phyloP scores from a whole-genome alignment of 2,797 vertebrate genomes.

The Pipistrellus pygmaeus region DNA sequence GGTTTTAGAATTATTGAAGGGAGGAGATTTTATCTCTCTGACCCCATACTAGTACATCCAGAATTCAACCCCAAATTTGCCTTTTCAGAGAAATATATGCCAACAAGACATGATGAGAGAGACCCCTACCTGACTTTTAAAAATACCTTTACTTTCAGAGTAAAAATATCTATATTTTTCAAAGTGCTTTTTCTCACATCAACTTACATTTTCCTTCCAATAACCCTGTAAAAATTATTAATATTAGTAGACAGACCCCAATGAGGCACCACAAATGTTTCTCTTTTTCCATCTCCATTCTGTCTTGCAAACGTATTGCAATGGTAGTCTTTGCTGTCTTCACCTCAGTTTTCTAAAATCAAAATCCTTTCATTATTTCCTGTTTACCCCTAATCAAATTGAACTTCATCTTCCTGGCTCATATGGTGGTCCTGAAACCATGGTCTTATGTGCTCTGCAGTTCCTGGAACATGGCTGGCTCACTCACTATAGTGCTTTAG shows the following conservation, averaged over 20 bases:
- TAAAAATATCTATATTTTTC: not conserved
- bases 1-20: conserved; percentile 1
- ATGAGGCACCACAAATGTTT: not conserved
- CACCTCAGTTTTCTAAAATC: conserved; percentile 20
- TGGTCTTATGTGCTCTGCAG: not conserved
- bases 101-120: conserved; percentile 13
- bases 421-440: not conserved
- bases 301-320: not conserved
- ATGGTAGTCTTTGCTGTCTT: conserved; percentile 12
- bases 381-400: not conserved
- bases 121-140: not conserved
- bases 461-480: not conserved
- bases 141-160: conserved; percentile 16
- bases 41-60: not conserved
- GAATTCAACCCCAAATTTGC: conserved; percentile 25
- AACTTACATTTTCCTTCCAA: not conserved
- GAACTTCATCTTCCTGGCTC: not conserved
- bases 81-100: conserved; percentile 23
- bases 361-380: not conserved
- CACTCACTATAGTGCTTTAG: not conserved
- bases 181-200: not conserved
- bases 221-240: not conserved
- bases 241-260: not conserved
- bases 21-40: not conserved
- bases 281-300: not conserved